Base-by-base conservation (phyloP, 1,140 invertebrate genomes). In the Papilio polytes region DNA sequence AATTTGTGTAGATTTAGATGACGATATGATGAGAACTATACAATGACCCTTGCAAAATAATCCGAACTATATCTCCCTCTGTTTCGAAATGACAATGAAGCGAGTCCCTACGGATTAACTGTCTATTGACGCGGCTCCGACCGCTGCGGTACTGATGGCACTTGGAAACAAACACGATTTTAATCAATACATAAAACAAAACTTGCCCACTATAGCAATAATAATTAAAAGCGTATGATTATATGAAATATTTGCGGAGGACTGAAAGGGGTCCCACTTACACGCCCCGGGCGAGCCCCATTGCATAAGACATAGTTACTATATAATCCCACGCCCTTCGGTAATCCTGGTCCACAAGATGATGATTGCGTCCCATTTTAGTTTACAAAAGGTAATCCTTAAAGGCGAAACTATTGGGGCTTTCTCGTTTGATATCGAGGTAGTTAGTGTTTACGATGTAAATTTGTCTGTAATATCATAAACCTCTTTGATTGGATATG, bases 151-250 rank as follows among this genome's bases (percentile, higher is more conserved):
- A 79, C 81, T 83, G 91, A 93, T 89, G 88, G 89, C 91, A 92
- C 91, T 93, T 92, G 86, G 88, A 85, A 85, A 91, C 91, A 92
- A 94, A 94, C 92, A 93, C 89, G 88, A 84, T 89, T 94, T 92
- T 94, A 95, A 95, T 94, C 94, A 95, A 95, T 94, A 94, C 91
- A 92, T 94, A 92, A 95, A 95, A 95, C 92, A 94, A 90, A 94
- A 91, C 88, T 91, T 88, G 83, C 86, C 90, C 88, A 88, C 89
- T 89, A 85, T 85, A 88, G 90, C 91, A 91, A 95, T 95, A 95
- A 95, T 95, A 95, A 95, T 95, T 95, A 95, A 94, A 94, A 94
- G 88, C 92, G 92, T 90, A 95, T 94, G 86, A 95, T 94, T 93
- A 94, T 94, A 90, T 91, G 86, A 91, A 91, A 94, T 94, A 94